Evolutionary conservation across 2,888 invertebrate genomes (phyloP).

Genomic region (Drosophila mimica): DNA sequence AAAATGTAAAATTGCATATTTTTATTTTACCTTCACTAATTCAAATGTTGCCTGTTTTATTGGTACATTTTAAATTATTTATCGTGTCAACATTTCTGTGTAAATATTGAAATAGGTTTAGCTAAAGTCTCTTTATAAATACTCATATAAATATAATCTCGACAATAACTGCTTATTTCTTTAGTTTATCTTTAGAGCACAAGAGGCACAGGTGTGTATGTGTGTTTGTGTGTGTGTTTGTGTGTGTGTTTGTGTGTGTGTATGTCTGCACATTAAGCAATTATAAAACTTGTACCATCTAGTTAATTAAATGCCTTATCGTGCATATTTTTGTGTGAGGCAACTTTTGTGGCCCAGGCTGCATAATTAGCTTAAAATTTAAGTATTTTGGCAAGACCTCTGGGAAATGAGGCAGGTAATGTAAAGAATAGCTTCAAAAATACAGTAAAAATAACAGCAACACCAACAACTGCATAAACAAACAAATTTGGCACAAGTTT

Average conservation of each 20-base stretch:
- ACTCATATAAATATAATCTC: background rate
- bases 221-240: slow-evolving; percentile 4
- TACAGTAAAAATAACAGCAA: background rate
- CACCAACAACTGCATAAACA: slow-evolving; percentile 65
- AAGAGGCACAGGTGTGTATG: slow-evolving; percentile 1
- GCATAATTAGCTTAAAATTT: slow-evolving; percentile 62
- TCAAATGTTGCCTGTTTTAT: background rate
- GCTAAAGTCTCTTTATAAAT: background rate
- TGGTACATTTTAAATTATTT: background rate
- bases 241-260: slow-evolving; percentile 16
- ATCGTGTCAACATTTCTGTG: background rate
- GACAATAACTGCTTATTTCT: background rate
- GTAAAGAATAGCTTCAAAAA: slow-evolving; percentile 19
- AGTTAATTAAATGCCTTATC: slow-evolving; percentile 56
- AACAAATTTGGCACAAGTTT: slow-evolving; percentile 59
- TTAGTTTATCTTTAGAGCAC: background rate
- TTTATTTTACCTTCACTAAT: background rate
- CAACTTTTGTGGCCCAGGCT: slow-evolving; percentile 48
- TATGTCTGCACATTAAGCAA: slow-evolving; percentile 31
- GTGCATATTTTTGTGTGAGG: slow-evolving; percentile 42
- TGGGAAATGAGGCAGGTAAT: slow-evolving; percentile 44
- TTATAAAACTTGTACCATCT: slow-evolving; percentile 49
- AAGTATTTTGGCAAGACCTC: slow-evolving; percentile 46
- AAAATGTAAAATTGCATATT: background rate
- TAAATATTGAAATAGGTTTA: background rate